phyloP scores from a whole-genome alignment of 2,888 invertebrate species.

The Halictus quadricinctus region DNA sequence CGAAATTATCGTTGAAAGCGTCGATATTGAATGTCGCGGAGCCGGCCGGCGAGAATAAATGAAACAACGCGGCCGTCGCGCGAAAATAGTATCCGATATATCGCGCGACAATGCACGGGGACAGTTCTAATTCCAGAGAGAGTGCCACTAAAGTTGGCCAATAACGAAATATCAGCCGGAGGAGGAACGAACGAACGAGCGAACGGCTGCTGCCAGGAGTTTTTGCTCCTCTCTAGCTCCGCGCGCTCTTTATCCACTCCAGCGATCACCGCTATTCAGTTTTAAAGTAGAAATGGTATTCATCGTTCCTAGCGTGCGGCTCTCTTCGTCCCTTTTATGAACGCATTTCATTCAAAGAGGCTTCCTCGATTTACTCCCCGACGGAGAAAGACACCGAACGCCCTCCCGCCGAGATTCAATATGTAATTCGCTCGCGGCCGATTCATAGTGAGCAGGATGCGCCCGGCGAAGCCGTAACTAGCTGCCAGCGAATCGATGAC shows the following conservation, averaged over 20 bases:
- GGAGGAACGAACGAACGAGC: not conserved
- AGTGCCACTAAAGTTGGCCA: constrained; percentile 20
- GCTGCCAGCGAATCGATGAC: constrained; percentile 55
- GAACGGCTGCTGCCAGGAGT: constrained; percentile 4
- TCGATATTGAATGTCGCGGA: not conserved
- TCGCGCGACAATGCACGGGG: not conserved
- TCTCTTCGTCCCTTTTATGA: constrained; percentile 41
- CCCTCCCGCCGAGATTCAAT: constrained; percentile 27
- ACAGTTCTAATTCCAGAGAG: not conserved
- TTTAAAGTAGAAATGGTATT: constrained; percentile 56
- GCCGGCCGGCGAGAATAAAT: not conserved
- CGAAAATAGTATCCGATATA: not conserved
- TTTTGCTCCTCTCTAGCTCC: constrained; percentile 31
- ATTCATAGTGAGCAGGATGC: constrained; percentile 3
- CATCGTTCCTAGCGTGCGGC: constrained; percentile 31
- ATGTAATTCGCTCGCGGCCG: constrained; percentile 26
- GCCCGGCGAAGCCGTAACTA: constrained; percentile 19
- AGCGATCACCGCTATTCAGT: constrained; percentile 47
- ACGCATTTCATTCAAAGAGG: constrained; percentile 41
- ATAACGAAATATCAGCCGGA: constrained; percentile 14
- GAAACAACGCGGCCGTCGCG: not conserved
- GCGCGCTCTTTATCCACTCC: constrained; percentile 44
- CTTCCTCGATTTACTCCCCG: constrained; percentile 31
- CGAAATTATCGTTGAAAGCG: not conserved
- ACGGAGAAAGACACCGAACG: constrained; percentile 32